Base-by-base conservation (phyloP, 1,140 invertebrate species). In the Calliopsis andreniformis region DNA sequence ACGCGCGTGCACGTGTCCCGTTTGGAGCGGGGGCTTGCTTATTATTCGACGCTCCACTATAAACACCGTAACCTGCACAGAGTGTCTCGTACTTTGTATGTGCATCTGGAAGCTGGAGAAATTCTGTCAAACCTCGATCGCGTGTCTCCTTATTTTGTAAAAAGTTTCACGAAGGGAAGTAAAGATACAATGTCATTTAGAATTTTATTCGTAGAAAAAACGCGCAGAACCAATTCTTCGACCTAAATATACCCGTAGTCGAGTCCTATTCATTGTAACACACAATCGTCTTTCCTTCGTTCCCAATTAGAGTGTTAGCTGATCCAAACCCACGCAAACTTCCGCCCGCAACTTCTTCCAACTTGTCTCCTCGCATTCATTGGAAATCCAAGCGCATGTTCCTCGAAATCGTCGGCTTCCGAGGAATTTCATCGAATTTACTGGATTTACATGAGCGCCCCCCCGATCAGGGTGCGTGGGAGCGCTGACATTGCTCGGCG, bases 41-140 rank as follows among this genome's bases (percentile, higher is more conserved):
- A 70, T 76, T 82, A 80, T 80, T 66, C 23, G 14, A 42, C 51
- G 35, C 73, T 66, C 20, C 61, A 12, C 58, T 63, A 35, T 42
- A 73, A 80, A 66, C 67, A 62, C 58, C 14, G 32, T 76, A 75
- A 49, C 80, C 43, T 16, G 30, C 35, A 43, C 43, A 35, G 30
- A 28, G 10, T 18, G 64, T 58, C 16, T 25, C 42, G 42, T n/a
- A n/a, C n/a, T n/a, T 25, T 6, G 0, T 12, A 18, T 18, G 62
- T 18, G 39, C 35, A 10, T 18, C 59, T 63, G 23, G 18, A 25
- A 12, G 32, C 66, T 45, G 47, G 42, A 62, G 64, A 72, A 72
- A 23, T 72, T 32, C 12, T 12, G 6, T 3, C 2, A 0, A 2
- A 0, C 0, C 0, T 7, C 20, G n/a, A n/a, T 3, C 14, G 32